Evolutionary conservation across 1,140 invertebrate species (phyloP).

Genomic region (Lasaia peninsularis): DNA sequence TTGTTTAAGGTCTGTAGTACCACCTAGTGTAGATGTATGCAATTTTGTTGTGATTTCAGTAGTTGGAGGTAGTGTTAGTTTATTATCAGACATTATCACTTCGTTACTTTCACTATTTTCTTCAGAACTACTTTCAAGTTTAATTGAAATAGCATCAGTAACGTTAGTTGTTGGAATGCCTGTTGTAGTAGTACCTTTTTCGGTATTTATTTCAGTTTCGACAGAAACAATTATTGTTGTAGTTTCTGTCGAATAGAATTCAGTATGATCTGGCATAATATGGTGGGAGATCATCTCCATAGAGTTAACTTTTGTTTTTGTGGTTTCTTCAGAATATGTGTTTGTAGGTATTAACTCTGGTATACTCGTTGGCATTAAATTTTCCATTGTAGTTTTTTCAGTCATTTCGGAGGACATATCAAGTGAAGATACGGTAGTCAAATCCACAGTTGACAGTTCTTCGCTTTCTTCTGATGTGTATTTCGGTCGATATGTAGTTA

Average conservation of each 20-base stretch:
- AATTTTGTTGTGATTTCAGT: slow-evolving; percentile 21
- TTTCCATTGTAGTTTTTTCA: slow-evolving; percentile 34
- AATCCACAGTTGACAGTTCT: slow-evolving; percentile 34
- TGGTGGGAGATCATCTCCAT: background rate
- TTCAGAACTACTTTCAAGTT: slow-evolving; percentile 41
- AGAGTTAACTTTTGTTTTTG: slow-evolving; percentile 23
- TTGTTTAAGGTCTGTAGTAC: background rate
- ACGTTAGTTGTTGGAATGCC: slow-evolving; percentile 16
- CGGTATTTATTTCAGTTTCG: slow-evolving; percentile 50
- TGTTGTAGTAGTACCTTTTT: slow-evolving; percentile 34
- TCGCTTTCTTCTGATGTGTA: slow-evolving; percentile 43
- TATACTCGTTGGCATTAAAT: slow-evolving; percentile 23
- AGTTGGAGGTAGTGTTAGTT: slow-evolving; percentile 21
- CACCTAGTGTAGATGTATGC: slow-evolving; percentile 19
- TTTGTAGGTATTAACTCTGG: slow-evolving; percentile 16
- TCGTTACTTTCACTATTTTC: slow-evolving; percentile 59
- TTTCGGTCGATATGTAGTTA: slow-evolving; percentile 66
- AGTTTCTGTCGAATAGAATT: slow-evolving; percentile 21
- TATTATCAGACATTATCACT: slow-evolving; percentile 44
- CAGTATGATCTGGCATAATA: slow-evolving; percentile 16
- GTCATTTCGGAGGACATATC: slow-evolving; percentile 48
- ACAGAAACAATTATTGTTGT: slow-evolving; percentile 39
- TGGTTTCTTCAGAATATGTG: slow-evolving; percentile 19
- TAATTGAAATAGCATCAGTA: slow-evolving; percentile 21
- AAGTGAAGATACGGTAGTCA: slow-evolving; percentile 39